Conservation (phyloP, 92 coral and sea anemone genomes). For the Palythoa caribaeorum region DNA sequence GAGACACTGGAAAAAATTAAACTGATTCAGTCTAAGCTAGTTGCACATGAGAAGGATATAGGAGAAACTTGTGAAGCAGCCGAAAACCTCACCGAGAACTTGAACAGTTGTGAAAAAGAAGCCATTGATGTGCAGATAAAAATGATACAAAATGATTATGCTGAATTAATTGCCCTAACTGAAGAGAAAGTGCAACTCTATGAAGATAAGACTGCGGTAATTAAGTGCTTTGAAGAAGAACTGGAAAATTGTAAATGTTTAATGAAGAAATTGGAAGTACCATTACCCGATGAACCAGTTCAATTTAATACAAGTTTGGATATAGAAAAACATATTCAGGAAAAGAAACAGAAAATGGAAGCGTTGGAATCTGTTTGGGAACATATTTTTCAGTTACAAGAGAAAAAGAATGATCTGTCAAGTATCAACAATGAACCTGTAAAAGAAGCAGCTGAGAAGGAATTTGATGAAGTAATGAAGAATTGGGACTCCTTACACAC, state of each 20-base stretch:
- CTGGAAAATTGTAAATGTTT: constrained; percentile 59
- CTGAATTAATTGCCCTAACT: constrained; percentile 39
- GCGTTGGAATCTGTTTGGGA: constrained; percentile 47
- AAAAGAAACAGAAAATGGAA: constrained; percentile 58
- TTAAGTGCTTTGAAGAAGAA: constrained; percentile 64
- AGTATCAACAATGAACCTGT: constrained; percentile 3
- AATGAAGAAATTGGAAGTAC: constrained; percentile 49
- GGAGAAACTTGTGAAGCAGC: constrained; percentile 49
- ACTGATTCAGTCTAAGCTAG: constrained; percentile 19
- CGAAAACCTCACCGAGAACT: constrained; percentile 44
- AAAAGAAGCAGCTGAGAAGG: constrained; percentile 44
- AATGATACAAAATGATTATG: constrained; percentile 34
- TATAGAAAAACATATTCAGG: constrained; percentile 68
- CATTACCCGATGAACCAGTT: constrained; percentile 45
- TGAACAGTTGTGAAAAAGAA: constrained; percentile 61
- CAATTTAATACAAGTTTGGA: constrained; percentile 50
- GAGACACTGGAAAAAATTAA: constrained; percentile 23
- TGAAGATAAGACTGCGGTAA: constrained; percentile 33
- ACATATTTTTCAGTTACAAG: constrained; percentile 18
- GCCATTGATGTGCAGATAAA: constrained; percentile 29
- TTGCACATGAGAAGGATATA: constrained; percentile 38
- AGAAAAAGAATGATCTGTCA: constrained; percentile 8
- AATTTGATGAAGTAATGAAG: constrained; percentile 55
- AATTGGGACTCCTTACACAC: constrained; percentile 76
- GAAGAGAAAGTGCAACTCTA: constrained; percentile 15